A percentile compares a stretch with the other conserved stretches of the same genome.
phyloP scores from a whole-genome alignment of 2,113 vertebrate genomes.

The Alouatta palliata region DNA sequence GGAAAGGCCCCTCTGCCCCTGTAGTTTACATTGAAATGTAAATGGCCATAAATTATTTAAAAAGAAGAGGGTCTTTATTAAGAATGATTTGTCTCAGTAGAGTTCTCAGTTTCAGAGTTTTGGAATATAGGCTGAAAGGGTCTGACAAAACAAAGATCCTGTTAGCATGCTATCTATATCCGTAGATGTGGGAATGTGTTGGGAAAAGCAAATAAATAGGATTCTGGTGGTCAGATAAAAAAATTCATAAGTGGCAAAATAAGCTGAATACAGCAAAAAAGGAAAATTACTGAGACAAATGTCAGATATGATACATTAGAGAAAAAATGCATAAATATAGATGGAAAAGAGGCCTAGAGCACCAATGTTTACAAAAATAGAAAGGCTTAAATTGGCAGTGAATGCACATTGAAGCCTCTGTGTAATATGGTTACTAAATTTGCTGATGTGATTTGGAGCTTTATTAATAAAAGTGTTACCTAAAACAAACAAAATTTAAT shows the following conservation, averaged over 20 bases:
- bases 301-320: background rate
- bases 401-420: background rate
- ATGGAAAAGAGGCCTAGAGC: background rate
- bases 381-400: background rate
- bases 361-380: background rate
- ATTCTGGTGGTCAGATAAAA: background rate
- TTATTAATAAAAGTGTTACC: background rate
- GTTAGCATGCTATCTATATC: background rate
- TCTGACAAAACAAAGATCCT: background rate
- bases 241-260: background rate
- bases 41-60: background rate
- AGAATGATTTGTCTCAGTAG: background rate
- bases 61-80: conserved; percentile 31
- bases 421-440: background rate
- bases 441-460: background rate
- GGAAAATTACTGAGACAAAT: background rate
- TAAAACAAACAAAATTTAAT: background rate
- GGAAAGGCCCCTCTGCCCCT: background rate
- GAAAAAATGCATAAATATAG: background rate
- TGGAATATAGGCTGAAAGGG: background rate
- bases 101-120: background rate
- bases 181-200: background rate
- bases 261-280: background rate
- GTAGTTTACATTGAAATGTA: background rate
- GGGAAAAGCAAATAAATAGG: background rate